phyloP scores from a whole-genome alignment of 2,888 invertebrate genomes.

The Platynereis dumerilii region DNA sequence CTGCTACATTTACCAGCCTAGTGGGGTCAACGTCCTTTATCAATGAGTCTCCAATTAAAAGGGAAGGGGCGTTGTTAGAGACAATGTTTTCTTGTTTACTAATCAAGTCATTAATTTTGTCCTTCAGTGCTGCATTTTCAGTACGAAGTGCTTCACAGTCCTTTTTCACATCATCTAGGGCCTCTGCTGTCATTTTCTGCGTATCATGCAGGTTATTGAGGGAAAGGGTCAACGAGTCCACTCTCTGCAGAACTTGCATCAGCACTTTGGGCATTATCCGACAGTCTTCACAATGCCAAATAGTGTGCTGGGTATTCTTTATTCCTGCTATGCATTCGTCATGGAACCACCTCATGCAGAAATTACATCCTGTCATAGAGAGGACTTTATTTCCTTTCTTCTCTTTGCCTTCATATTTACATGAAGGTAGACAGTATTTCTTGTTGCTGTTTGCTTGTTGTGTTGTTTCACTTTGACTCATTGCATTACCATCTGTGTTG shows the following conservation, averaged over 20 bases:
- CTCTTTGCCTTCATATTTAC: too few species aligned
- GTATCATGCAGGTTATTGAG: not conserved
- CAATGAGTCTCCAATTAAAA: not conserved
- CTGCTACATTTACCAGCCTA: not conserved
- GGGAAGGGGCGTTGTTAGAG: not conserved
- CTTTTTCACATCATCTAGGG: not conserved
- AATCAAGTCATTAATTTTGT: not conserved
- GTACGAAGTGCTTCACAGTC: conserved; percentile 3
- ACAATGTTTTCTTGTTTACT: not conserved
- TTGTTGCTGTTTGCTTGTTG: too few species aligned
- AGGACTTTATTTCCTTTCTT: too few species aligned
- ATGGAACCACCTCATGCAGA: conserved; percentile 5
- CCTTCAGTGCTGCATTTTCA: not conserved
- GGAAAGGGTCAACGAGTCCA: not conserved
- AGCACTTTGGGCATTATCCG: not conserved
- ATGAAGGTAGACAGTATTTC: too few species aligned
- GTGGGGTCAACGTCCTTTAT: not conserved
- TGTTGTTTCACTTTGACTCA: too few species aligned
- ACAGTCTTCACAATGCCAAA: not conserved
- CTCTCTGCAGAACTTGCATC: not conserved
- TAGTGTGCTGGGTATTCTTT: not conserved
- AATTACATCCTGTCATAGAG: not conserved
- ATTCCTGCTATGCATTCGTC: not conserved
- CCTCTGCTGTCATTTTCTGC: not conserved
- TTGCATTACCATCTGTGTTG: too few species aligned